Conservation (phyloP, 1,140 invertebrate genomes). For the Andrena cerasifolii region DNA sequence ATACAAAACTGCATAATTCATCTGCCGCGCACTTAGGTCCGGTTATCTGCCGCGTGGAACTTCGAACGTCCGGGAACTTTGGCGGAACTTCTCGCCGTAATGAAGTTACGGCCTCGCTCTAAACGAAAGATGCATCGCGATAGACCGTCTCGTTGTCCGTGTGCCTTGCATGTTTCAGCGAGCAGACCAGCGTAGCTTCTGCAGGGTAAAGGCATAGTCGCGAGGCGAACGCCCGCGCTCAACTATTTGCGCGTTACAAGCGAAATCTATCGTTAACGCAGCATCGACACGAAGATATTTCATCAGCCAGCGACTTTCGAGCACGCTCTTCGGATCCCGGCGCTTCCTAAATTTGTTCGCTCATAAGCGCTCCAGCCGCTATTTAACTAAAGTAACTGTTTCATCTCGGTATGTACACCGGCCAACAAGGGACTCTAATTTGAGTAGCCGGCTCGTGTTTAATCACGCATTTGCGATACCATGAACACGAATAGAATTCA, state of each 20-base stretch:
- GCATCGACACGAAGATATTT: background rate
- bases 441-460: background rate
- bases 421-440: background rate
- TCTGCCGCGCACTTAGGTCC: conserved; percentile 41
- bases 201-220: too few relatives aligned
- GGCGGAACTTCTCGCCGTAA: conserved; percentile 14
- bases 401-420: background rate
- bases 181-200: background rate
- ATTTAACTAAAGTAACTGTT: background rate
- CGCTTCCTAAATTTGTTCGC: background rate
- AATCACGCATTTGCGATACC: conserved; percentile 11
- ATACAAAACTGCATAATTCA: conserved; percentile 66
- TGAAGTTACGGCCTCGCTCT: conserved; percentile 31
- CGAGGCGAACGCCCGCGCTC: background rate
- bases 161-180: background rate
- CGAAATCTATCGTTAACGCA: background rate
- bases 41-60: conserved; percentile 23
- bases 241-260: too few relatives aligned
- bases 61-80: conserved; percentile 22
- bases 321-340: background rate
- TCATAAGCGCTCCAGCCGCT: background rate
- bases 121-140: conserved; percentile 44
- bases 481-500: background rate
- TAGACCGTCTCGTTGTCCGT: conserved; percentile 20
- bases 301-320: conserved; percentile 12